Base-by-base conservation (phyloP, 2,888 invertebrate species). In the Tenthredo amoena region DNA sequence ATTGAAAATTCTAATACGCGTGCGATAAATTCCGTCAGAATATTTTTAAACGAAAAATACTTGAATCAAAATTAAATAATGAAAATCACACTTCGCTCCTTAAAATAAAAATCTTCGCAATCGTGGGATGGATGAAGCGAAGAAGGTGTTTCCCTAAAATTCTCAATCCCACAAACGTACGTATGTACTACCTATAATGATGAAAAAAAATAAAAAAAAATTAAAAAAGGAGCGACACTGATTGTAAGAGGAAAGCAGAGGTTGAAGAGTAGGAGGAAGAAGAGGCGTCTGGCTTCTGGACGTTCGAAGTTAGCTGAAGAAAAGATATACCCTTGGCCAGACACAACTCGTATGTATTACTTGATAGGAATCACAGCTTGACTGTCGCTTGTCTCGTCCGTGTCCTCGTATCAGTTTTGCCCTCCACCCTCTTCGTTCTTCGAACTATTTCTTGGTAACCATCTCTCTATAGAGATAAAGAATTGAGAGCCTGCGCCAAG, bases 371-470 rank as follows among this genome's bases (percentile, higher is more conserved):
- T 81, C 81, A 81, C 81, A 62, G 81, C 58, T 34, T 34, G 81
- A 81, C 62, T 81, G 62, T 81, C 79, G 79, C 62, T 58, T 31
- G 58, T 40, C 79, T 34, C 62, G 81, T 81, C 40, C 62, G 21
- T 74, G 58, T 62, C 50, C 58, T 58, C 58, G 50, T 81, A 81
- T 81, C 81, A 81, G 81, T 81, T 81, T 81, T 81, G 34, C 81
- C 81, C 81, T 81, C 62, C 81, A 58, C 62, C 58, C 68, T 68
- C 68, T 34, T 15, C 34, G 68, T 68, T 34, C 34, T 34, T 34
- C 62, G 62, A 62, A 62, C 71, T 34, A 72, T 72, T 72, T 72
- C 71, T 72, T 37, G 71, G 71, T 72, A 37, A 72, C 71, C 37
- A 37, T 72, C 71, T 77, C 55, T 77, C 26, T 5, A 34, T 77